Conservation (phyloP, 1,140 invertebrate species). For the Colletes gigas region DNA sequence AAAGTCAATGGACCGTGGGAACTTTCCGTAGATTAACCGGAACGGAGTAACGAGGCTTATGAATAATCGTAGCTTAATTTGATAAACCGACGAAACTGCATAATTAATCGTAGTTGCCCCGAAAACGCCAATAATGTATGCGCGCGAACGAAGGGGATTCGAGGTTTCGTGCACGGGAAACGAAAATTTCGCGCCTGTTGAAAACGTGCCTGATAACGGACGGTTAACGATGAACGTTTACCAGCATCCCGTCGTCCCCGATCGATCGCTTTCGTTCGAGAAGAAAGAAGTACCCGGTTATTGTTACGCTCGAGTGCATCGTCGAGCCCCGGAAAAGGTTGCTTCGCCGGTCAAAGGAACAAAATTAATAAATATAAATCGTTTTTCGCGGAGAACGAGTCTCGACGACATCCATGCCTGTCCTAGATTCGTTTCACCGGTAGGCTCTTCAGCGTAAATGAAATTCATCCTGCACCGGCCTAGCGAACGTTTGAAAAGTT, state of each 20-base stretch:
- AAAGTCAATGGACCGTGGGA: background rate
- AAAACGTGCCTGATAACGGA: background rate
- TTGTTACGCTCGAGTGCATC: conserved; percentile 13
- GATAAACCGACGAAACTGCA: conserved; percentile 8
- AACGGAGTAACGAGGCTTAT: background rate
- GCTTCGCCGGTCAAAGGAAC: background rate
- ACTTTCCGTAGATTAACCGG: conserved; percentile 14
- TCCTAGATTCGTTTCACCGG: background rate
- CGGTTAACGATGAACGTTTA: background rate
- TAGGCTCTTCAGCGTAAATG: conserved; percentile 4
- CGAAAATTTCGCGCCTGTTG: background rate
- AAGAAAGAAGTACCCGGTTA: background rate
- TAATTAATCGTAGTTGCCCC: conserved; percentile 12
- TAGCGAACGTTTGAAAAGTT: background rate
- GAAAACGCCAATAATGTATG: background rate
- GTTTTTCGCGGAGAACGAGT: background rate
- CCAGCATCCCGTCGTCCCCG: background rate
- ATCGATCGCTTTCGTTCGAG: background rate
- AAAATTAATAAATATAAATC: conserved; percentile 31
- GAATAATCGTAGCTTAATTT: conserved; percentile 2
- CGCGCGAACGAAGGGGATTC: background rate
- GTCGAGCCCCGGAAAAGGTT: background rate
- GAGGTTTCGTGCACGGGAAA: background rate
- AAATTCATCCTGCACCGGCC: background rate
- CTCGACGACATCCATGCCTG: conserved; percentile 1